Percentiles rank a stretch among this genome's conserved stretches.
Conservation (phyloP, 1,140 invertebrate species). For the Globodera ellingtonae region DNA sequence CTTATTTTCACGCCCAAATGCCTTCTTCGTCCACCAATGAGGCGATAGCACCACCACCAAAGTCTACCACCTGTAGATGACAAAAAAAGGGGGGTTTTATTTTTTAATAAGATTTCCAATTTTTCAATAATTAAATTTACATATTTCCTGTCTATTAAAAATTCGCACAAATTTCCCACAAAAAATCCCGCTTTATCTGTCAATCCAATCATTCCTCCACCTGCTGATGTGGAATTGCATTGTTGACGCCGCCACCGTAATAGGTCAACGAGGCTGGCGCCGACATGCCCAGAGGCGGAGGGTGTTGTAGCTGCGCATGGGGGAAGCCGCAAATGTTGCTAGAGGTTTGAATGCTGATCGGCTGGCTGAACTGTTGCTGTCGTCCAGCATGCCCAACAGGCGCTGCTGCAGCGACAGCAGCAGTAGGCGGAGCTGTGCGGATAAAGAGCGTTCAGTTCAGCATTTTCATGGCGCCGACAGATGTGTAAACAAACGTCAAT, state of each 20-base stretch:
- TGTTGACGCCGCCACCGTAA: background rate
- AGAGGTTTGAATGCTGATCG: conserved; percentile 10
- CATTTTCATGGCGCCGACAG: background rate
- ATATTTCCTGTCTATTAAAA: too few species aligned
- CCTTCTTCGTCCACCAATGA: conserved; percentile 42
- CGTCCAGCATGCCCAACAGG: background rate
- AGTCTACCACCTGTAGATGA: too few species aligned
- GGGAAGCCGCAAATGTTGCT: background rate
- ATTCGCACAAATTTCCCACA: too few species aligned
- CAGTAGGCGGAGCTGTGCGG: background rate
- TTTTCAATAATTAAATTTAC: too few species aligned
- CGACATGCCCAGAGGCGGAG: conserved; percentile 11
- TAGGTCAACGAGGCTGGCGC: conserved; percentile 36
- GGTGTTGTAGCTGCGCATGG: background rate
- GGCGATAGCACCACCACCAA: background rate
- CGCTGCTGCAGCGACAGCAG: background rate
- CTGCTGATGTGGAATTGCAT: background rate
- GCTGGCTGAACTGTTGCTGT: conserved; percentile 6
- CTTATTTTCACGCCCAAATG: conserved; percentile 46
- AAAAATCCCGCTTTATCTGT: background rate
- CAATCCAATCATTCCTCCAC: background rate
- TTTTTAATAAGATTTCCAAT: too few species aligned
- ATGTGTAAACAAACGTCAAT: conserved; percentile 18
- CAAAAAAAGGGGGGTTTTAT: too few species aligned
- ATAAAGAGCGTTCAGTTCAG: background rate